Evolutionary conservation across 64 coral and sea anemone genomes (phyloP).

Genomic region (Montipora efflorescens): DNA sequence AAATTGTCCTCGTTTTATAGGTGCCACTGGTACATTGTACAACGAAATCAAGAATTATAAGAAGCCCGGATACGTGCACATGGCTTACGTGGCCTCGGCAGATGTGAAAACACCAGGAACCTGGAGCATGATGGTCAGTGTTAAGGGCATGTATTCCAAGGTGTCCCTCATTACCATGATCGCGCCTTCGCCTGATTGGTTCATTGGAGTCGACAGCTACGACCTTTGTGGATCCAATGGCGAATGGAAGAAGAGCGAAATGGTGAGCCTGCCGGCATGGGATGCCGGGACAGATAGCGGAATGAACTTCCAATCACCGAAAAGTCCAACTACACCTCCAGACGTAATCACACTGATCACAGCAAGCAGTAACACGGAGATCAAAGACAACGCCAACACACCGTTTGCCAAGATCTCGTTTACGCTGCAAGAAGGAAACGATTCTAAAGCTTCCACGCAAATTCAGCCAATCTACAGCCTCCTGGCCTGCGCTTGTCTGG

Average conservation of each 20-base stretch:
- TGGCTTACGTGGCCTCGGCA: neutral
- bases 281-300: slow-evolving; percentile 70
- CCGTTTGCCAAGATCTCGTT: slow-evolving; percentile 38
- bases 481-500: neutral
- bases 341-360: slow-evolving; percentile 40
- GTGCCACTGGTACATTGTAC: neutral
- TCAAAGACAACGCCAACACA: neutral
- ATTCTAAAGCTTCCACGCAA: neutral
- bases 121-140: neutral
- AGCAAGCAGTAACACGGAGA: neutral
- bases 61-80: neutral
- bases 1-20: neutral
- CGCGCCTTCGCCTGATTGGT: slow-evolving; percentile 69
- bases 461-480: neutral
- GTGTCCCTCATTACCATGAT: slow-evolving; percentile 64
- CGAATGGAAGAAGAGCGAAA: slow-evolving; percentile 21
- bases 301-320: neutral
- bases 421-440: neutral
- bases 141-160: neutral
- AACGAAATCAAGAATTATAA: neutral
- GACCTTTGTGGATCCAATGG: slow-evolving; percentile 52
- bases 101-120: neutral
- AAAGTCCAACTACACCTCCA: slow-evolving; percentile 1
- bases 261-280: neutral
- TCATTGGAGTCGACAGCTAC: slow-evolving; percentile 57